Evolutionary conservation across 2,113 vertebrate genomes (phyloP).

Genomic region (Psilopsiagon aurifrons): DNA sequence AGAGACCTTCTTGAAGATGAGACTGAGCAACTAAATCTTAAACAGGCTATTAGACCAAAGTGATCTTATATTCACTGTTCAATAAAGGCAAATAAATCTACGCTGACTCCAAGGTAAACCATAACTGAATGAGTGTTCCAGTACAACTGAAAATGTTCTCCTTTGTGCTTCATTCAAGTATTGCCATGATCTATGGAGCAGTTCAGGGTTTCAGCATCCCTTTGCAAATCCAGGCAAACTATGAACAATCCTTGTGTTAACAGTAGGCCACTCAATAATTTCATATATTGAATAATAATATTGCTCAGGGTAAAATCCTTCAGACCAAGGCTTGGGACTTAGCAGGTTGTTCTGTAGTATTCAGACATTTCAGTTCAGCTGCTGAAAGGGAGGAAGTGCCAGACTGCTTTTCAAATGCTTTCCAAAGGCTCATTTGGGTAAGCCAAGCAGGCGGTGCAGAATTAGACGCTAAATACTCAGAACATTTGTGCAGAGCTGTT

Average conservation of each 20-base stretch:
- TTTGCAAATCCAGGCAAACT: background rate
- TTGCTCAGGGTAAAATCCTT: background rate
- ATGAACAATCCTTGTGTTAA: background rate
- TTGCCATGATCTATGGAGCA: background rate
- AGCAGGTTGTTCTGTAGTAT: background rate
- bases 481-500: constrained; percentile 36
- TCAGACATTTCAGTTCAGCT: constrained; percentile 43
- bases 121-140: background rate
- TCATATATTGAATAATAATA: background rate
- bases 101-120: constrained; percentile 16
- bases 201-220: background rate
- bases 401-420: constrained; percentile 57
- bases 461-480: constrained; percentile 21
- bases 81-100: constrained; percentile 34
- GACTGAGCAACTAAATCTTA: background rate
- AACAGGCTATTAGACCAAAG: background rate
- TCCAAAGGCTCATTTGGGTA: constrained; percentile 57
- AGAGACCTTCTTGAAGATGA: background rate
- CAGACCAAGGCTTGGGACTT: background rate
- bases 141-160: background rate
- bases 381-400: constrained; percentile 47
- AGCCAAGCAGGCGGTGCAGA: background rate
- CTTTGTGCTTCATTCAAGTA: background rate
- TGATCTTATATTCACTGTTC: background rate
- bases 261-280: background rate